Evolutionary conservation across 1,140 invertebrate genomes (phyloP).

Genomic region (Olivierus martensii): DNA sequence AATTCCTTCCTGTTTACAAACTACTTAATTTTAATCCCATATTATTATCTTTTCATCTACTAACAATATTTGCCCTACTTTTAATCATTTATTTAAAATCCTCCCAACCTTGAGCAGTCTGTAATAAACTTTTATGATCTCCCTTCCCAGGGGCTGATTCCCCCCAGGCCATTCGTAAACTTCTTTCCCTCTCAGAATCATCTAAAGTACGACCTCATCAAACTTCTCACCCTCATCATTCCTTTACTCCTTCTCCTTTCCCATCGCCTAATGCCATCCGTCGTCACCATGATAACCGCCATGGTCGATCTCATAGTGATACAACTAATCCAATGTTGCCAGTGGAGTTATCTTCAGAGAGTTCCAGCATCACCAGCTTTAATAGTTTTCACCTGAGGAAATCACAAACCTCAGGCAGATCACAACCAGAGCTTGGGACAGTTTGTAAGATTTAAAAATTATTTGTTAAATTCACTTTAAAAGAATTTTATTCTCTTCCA

Average conservation of each 20-base stretch:
- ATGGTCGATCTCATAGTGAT: slow-evolving; percentile 71
- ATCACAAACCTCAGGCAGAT: slow-evolving; percentile 59
- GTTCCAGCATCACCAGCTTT: slow-evolving; percentile 83
- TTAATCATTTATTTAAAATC: not conserved
- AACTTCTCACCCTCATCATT: slow-evolving; percentile 44
- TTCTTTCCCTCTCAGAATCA: slow-evolving; percentile 56
- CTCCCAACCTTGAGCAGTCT: not conserved
- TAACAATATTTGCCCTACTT: not conserved
- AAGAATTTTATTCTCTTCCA: too few species aligned
- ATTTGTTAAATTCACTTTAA: too few species aligned
- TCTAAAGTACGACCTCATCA: slow-evolving; percentile 80
- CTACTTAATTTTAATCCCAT: not conserved
- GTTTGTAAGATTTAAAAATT: not conserved
- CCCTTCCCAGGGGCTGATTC: slow-evolving; percentile 59
- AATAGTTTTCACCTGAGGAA: slow-evolving; percentile 75
- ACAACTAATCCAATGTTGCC: slow-evolving; percentile 50
- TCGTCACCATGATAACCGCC: slow-evolving; percentile 31
- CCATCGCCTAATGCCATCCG: slow-evolving; percentile 26
- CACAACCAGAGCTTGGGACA: not conserved
- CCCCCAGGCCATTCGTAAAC: slow-evolving; percentile 85
- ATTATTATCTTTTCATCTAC: not conserved
- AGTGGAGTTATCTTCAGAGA: slow-evolving; percentile 89
- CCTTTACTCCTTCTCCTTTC: slow-evolving; percentile 35
- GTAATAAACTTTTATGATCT: not conserved
- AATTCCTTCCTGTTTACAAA: too few species aligned